Evolutionary conservation across 2,888 invertebrate genomes (phyloP).

Genomic region (Eurytoma adleriae): DNA sequence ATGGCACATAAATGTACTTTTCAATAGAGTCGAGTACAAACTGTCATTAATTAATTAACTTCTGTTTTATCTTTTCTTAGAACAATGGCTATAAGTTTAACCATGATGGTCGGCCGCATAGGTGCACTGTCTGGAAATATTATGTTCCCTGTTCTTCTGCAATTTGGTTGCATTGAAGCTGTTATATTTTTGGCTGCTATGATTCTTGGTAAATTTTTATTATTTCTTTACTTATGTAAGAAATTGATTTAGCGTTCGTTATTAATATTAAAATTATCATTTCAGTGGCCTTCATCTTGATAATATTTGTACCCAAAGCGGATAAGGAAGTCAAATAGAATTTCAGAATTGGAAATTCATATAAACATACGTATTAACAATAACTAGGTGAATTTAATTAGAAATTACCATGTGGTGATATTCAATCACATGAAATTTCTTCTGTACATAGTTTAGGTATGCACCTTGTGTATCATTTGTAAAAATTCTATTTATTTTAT

Average conservation of each 20-base stretch:
- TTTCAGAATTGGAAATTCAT: background rate
- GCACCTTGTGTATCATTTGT: no score
- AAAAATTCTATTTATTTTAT: no score
- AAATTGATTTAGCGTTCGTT: background rate
- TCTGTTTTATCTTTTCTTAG: slow-evolving; percentile 60
- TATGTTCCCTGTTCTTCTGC: slow-evolving; percentile 71
- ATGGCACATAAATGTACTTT: background rate
- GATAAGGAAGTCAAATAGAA: background rate
- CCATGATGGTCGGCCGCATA: slow-evolving; percentile 72
- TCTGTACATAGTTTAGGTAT: no score
- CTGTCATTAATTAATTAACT: background rate
- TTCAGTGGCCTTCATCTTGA: slow-evolving; percentile 33
- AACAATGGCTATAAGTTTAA: slow-evolving; percentile 73
- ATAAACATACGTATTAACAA: no score
- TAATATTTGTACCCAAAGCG: slow-evolving; percentile 7
- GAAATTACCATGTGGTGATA: no score
- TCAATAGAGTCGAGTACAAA: background rate
- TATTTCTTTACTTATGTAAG: background rate
- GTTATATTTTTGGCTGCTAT: slow-evolving; percentile 63
- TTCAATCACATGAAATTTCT: no score
- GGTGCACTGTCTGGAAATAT: slow-evolving; percentile 73
- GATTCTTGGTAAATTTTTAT: slow-evolving; percentile 62
- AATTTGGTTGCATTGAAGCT: slow-evolving; percentile 66
- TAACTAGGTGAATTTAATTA: no score
- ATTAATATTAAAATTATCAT: slow-evolving; percentile 14